Percentiles rank a stretch among this genome's conserved stretches.
These are phyloP conservation scores for Himalopsyche japonica DNA, from an alignment of 2,888 invertebrate genomes.

Conservation along the genomic window DNA sequence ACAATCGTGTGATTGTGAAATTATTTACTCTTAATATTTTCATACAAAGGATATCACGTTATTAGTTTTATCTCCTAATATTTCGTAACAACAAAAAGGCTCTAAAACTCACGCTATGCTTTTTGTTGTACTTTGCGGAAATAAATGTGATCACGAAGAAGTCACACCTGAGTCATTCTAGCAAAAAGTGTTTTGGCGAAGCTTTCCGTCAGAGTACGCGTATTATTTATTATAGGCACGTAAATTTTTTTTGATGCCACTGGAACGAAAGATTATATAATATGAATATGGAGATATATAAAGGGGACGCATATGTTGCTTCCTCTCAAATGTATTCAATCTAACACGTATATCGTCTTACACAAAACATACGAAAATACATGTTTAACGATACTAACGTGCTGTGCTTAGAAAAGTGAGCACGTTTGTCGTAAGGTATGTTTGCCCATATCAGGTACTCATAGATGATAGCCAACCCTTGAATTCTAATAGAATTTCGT, in stretches of 20 bases:
- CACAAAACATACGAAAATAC: conserved; percentile 37
- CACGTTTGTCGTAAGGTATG: conserved; percentile 33
- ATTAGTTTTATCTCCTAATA: background rate
- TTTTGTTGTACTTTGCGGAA: conserved; percentile 26
- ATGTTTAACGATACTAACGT: conserved; percentile 39
- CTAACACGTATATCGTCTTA: conserved; percentile 36
- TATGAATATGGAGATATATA: conserved; percentile 17
- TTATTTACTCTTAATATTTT: background rate
- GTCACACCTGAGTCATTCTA: conserved; percentile 35
- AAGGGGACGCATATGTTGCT: conserved; percentile 36
- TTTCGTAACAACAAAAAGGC: conserved; percentile 12
- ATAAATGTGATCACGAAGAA: conserved; percentile 30
- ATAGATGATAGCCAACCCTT: background rate
- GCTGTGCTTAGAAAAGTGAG: conserved; percentile 24
- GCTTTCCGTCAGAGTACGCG: conserved; percentile 13
- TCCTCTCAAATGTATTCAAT: conserved; percentile 36
- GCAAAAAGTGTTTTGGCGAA: conserved; percentile 11
- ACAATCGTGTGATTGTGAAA: no score
- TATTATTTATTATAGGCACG: conserved; percentile 40
- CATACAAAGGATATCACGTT: conserved; percentile 9
- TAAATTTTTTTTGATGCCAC: conserved; percentile 29
- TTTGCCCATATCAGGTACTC: background rate
- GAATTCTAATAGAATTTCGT: conserved; percentile 25
- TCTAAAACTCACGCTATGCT: background rate
- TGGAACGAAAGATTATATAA: conserved; percentile 24